These are phyloP conservation scores for Dipodomys merriami DNA, from an alignment of 2,113 vertebrate genomes.

Conservation along the genomic window DNA sequence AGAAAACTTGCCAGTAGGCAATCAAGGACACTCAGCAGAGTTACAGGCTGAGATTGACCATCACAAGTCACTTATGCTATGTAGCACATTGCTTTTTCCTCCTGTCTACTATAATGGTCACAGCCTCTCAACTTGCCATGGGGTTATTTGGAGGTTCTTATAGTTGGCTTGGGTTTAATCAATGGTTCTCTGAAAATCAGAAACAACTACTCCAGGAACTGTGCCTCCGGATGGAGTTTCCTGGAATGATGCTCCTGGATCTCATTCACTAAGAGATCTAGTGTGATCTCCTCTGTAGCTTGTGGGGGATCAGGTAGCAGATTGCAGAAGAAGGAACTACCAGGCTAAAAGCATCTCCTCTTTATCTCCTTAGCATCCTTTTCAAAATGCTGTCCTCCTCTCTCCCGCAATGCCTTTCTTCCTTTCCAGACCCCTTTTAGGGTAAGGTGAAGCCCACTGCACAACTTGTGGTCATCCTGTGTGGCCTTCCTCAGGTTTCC, in stretches of 20 bases:
- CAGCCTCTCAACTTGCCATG: background rate
- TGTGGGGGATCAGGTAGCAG: no score
- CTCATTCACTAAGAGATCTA: no score
- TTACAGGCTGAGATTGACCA: background rate
- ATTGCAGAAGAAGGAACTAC: no score
- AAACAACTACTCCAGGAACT: no score
- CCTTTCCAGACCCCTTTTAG: background rate
- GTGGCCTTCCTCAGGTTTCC: background rate
- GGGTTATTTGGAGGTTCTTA: no score
- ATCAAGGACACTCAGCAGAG: background rate
- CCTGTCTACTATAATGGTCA: background rate
- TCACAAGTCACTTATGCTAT: background rate
- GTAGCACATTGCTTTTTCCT: background rate
- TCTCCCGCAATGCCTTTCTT: background rate
- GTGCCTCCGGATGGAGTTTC: no score
- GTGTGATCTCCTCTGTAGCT: no score
- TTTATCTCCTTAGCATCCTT: no score
- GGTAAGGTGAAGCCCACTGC: background rate
- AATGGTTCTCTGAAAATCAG: no score
- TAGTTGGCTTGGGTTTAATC: no score
- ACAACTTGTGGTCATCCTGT: constrained; percentile 1
- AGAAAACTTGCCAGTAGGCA: background rate
- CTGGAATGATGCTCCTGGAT: no score
- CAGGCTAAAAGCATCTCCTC: no score
- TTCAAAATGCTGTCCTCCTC: background rate